Evolutionary conservation across 2,113 vertebrate species (phyloP), one percentile per base, ranked within the genome.

Genomic region (Bufo bufo): DNA sequence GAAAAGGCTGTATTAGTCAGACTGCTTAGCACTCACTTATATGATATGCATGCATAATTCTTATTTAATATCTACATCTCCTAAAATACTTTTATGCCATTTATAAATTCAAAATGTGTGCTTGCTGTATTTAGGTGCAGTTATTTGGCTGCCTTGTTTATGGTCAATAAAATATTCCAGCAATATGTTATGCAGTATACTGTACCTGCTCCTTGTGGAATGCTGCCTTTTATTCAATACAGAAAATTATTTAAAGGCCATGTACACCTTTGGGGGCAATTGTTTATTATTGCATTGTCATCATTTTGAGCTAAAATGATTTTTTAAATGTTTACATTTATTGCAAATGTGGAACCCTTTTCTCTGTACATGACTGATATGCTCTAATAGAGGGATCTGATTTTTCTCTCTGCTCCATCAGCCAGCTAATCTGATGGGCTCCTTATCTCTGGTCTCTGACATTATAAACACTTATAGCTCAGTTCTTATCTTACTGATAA

Each of bases 11-110:
- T 83, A 83, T 69, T 66, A 69, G 6, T 83, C 81, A 83, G 49
- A 52, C 13, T 50, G 81, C 81, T 69, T 84, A 69, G 63, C 82
- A 84, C 63, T 69, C 63, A 69, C 50, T 50, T 84, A 84, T 84
- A 52, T 52, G 59, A 33, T 69, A 54, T 71, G 63, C 82, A 69
- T 71, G 63, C 82, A 84, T 84, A 84, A 69, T 50, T 84, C 63
- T 52, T 52, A 84, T 69, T 52, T 69, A 84, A 84, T 69, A 66
- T 52, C 47, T 71, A 10, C 47, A 84, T 66, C 6, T 7, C 13
- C 49, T 69, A 43, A 84, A 69, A 52, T 84, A 84, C 43, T 71
- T 84, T 84, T 69, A 84, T 69, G 63, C 47, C 47, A 69, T 33
- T 20, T 54, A 63, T 84, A 84, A 84, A 69, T 33, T 65, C 50